These are phyloP conservation scores for Conus betulinus DNA, from an alignment of 1,140 invertebrate genomes.

Conservation along the genomic window DNA sequence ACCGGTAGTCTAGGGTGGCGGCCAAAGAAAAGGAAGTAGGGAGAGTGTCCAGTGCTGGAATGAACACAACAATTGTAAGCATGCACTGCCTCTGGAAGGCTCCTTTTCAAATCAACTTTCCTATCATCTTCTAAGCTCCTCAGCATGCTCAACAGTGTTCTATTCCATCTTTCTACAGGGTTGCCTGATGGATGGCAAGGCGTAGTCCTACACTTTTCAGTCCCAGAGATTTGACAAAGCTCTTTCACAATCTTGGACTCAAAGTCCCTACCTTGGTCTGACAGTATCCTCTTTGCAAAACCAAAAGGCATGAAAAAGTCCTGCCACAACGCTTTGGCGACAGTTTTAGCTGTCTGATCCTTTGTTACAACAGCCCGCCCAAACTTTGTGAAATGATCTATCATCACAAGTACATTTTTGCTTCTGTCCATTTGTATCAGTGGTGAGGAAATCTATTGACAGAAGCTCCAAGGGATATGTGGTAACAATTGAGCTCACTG, in stretches of 20 bases:
- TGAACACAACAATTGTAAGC: constrained; percentile 40
- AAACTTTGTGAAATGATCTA: not conserved
- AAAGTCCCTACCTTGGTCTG: not conserved
- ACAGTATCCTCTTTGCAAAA: not conserved
- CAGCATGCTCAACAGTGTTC: constrained; percentile 42
- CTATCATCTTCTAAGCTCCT: constrained; percentile 34
- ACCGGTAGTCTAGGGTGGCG: constrained; percentile 10
- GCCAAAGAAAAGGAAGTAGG: constrained; percentile 16
- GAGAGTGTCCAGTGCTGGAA: constrained; percentile 26
- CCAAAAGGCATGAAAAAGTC: constrained; percentile 29
- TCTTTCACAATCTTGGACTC: constrained; percentile 43
- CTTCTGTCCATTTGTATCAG: not conserved
- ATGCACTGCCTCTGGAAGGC: no score
- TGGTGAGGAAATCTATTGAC: no score
- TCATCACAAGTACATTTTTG: constrained; percentile 10
- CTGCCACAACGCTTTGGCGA: not conserved
- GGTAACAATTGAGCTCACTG: not conserved
- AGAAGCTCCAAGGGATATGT: no score
- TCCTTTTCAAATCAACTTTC: constrained; percentile 24
- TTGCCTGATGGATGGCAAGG: not conserved
- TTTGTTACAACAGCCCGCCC: not conserved
- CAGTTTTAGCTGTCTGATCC: constrained; percentile 25
- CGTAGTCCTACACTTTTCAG: constrained; percentile 38
- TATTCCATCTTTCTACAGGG: not conserved
- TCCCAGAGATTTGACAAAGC: constrained; percentile 39